Base-by-base conservation (phyloP, 2,888 invertebrate species). In the Calliopum simillimum region DNA sequence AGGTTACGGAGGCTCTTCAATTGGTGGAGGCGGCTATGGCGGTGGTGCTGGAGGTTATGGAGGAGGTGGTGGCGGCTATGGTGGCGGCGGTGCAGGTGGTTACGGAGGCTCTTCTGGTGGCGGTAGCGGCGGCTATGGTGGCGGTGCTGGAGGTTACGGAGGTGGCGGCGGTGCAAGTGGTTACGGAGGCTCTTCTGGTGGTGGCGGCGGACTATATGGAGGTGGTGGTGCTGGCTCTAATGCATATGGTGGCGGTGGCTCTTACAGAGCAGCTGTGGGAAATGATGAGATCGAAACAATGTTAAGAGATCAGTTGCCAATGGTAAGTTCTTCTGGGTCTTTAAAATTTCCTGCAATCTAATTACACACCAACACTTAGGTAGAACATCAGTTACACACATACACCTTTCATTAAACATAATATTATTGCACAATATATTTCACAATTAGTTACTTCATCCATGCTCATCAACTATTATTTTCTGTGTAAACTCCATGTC, bases 391-490 rank as follows among this genome's bases (percentile, higher is more conserved):
- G 23, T 25, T n/a, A 12, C 4, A 33, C 56, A 21, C 14, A 56
- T 41, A 1, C 12, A 21, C 8, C 16, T 25, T 33, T 33, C 33
- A 33, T 33, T 33, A 8, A 33, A 33, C 33, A 33, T 23, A 58
- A 8, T 23, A 14, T 12, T 58, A 16, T 51, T 41, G 21, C 44
- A 59, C 14, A 44, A 19, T 65, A 14, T 68, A 61, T n/a, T 23
- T 4, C 25, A 63, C 70, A 69, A 73, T 72, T 67, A 63, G 61
- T 74, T 71, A 62, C 69, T 59, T 71, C 78, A 79, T 77, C 79
- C 82, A 84, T 81, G 72, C 75, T 80, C 81, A 82, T 81, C 75
- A 71, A 58, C 65, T 71, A 69, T 76, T 78, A 74, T 74, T 77
- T 74, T 75, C 64, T 76, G 65, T 74, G 68, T 74, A 76, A 75